Conservation (phyloP, 2,888 invertebrate genomes). For the Lasius fuliginosus region DNA sequence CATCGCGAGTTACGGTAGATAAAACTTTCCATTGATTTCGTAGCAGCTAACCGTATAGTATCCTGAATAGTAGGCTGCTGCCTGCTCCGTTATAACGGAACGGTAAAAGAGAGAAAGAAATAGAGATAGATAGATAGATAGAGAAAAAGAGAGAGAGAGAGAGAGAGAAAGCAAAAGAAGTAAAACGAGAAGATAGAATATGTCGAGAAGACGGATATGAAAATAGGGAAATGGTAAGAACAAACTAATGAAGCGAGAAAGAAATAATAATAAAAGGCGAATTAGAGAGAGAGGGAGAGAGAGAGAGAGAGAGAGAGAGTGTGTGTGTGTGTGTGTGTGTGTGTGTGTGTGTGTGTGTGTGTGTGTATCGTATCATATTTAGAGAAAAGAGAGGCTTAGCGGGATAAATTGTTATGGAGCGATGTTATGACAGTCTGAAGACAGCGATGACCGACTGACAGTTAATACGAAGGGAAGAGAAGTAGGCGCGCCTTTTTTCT, state of each 20-base stretch:
- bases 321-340: not conserved
- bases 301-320: no score
- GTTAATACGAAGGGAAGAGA: slow-evolving; percentile 3
- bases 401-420: slow-evolving; percentile 35
- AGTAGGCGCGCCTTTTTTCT: not conserved
- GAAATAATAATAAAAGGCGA: slow-evolving; percentile 20
- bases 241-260: slow-evolving; percentile 8
- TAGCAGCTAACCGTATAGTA: slow-evolving; percentile 45
- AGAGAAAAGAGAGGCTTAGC: not conserved
- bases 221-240: slow-evolving; percentile 1
- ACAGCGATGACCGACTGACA: slow-evolving; percentile 27
- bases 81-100: slow-evolving; percentile 75
- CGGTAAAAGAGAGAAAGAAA: slow-evolving; percentile 4
- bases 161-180: slow-evolving; percentile 42
- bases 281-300: not conserved
- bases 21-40: slow-evolving; percentile 64
- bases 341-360: not conserved
- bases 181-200: slow-evolving; percentile 34
- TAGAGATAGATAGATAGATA: not conserved
- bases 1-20: slow-evolving; percentile 43
- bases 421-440: slow-evolving; percentile 42
- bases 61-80: slow-evolving; percentile 15
- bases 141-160: not conserved
- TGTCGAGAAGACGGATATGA: slow-evolving; percentile 18
- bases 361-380: not conserved